phyloP scores from a whole-genome alignment of 2,888 invertebrate genomes.

The Acrobasis suavella region DNA sequence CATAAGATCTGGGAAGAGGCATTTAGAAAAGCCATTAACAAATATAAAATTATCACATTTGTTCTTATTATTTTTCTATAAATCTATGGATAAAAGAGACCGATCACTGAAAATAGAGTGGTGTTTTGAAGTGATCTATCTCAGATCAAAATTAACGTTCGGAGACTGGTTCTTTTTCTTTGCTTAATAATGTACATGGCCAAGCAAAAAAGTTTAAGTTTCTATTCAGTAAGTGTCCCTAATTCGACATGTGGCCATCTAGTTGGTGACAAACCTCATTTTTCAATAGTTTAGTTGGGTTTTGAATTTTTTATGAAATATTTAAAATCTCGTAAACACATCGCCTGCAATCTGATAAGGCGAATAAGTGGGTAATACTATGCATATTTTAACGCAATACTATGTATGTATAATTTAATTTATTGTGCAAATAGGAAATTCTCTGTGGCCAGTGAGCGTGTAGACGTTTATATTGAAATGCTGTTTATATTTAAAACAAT shows the following conservation, averaged over 20 bases:
- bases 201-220: no score
- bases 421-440: constrained; percentile 13
- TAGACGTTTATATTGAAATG: constrained; percentile 11
- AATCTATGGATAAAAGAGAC: no score
- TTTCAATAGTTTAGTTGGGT: background rate
- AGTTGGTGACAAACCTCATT: background rate
- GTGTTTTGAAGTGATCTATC: no score
- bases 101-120: no score
- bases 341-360: background rate
- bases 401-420: background rate
- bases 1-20: no score
- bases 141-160: no score
- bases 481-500: constrained; percentile 7
- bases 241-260: background rate
- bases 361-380: background rate
- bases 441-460: constrained; percentile 10
- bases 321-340: constrained; percentile 2
- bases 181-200: no score
- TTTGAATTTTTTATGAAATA: constrained; percentile 7
- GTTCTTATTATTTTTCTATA: no score
- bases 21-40: no score
- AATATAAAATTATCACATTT: no score
- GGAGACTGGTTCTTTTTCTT: no score
- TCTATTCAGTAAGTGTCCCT: no score
- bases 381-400: constrained; percentile 9